Evolutionary conservation across 2,888 invertebrate species (phyloP), one percentile per base, ranked within the genome.

Genomic region (Platycheirus rosarum): DNA sequence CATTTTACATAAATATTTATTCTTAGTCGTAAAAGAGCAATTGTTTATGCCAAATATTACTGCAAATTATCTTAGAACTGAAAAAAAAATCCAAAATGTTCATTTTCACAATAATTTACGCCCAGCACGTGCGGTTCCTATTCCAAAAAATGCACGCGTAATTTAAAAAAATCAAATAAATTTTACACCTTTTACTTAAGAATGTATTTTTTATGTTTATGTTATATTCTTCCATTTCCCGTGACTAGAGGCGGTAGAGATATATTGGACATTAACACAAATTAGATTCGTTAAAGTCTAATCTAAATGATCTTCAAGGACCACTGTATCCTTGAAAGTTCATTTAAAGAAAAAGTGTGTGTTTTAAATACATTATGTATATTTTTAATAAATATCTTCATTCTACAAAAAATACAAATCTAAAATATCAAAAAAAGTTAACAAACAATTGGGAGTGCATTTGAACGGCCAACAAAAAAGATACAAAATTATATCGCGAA

Each of bases 181-280:
- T 9, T 32, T 51, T 32, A 32, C 11, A 51, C 29, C 11, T 14
- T 32, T 16, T 32, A 16, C 2, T 42, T 16, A 2, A 16, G 32
- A 51, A 32, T 8, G 7, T n/a, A 35, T 8, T 3, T 53, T 35
- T 77, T 65, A 60, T 37, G 57, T 44, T 65, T 65, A 37, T 44
- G 20, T 53, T 35, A 35, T 18, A 18, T 53, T 32, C n/a, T n/a
- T n/a, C 57, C 11, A 32, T 8, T 23, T 23, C 9, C 13, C 46
- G 51, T 40, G 63, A 11, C 44, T 35, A 71, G 55, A 46, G 77
- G 77, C 65, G 77, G 20, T 65, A 77, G 35, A 68, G 60, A 68
- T 66, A 60, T 70, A 65, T 44, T 35, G 13, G 9, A 29, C 20
- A 51, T 29, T 55, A 53, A 69, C 53, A 62, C 20, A 23, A n/a